A percentile compares a stretch with the other conserved stretches of the same genome.
Conservation (phyloP, 2,888 invertebrate species). For the Caenorhabditis drosophilae region DNA sequence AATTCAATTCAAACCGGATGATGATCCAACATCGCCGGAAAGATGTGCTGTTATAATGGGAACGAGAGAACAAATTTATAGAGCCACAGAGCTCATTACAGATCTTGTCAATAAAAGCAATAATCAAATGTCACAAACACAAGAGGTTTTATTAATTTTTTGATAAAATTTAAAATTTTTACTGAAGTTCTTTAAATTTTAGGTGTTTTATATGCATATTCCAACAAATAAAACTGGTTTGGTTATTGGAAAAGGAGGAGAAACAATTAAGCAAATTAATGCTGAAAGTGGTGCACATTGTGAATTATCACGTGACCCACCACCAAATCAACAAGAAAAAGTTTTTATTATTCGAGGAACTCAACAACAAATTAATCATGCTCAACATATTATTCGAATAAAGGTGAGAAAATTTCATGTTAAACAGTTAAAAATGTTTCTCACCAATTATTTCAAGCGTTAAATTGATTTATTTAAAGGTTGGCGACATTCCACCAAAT, state of each 20-base stretch:
- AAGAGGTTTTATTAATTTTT: too few species aligned
- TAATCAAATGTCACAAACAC: constrained; percentile 9
- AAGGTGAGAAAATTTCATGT: constrained; percentile 73
- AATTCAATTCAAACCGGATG: constrained; percentile 84
- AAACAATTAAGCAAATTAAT: constrained; percentile 83
- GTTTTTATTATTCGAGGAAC: constrained; percentile 88
- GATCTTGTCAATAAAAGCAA: constrained; percentile 60
- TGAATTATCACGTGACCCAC: constrained; percentile 87
- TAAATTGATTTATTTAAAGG: too few species aligned
- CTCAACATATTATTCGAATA: constrained; percentile 92
- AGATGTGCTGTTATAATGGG: constrained; percentile 88
- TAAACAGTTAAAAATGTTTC: too few species aligned
- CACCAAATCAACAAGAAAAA: constrained; percentile 82
- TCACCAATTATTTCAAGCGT: neutral
- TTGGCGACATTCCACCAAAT: constrained; percentile 2
- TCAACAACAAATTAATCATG: constrained; percentile 90
- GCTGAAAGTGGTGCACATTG: constrained; percentile 89
- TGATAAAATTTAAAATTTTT: too few species aligned
- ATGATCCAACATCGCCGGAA: constrained; percentile 85
- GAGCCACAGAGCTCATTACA: constrained; percentile 65
- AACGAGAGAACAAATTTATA: constrained; percentile 76
- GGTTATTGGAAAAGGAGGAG: constrained; percentile 94
- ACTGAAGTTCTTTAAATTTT: constrained; percentile 82
- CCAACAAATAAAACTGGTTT: constrained; percentile 95
- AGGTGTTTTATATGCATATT: constrained; percentile 75